phyloP scores from a whole-genome alignment of 2,888 invertebrate species.

The Pyrochroa serraticornis region DNA sequence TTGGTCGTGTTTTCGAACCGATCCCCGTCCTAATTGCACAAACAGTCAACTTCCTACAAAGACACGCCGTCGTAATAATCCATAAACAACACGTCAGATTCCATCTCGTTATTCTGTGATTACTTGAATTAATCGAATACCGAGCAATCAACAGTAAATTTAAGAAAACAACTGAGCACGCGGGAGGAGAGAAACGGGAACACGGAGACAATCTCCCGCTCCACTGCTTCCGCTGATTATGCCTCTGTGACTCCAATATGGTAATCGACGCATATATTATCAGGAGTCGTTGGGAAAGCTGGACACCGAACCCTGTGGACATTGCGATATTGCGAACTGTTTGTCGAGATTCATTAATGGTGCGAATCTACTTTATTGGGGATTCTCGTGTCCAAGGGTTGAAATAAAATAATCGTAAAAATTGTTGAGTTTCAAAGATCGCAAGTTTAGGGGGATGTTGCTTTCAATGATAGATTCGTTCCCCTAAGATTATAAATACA shows the following conservation, averaged over 20 bases:
- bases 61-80: constrained; percentile 11
- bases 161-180: constrained; percentile 22
- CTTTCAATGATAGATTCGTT: neutral
- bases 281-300: constrained; percentile 17
- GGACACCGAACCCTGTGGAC: constrained; percentile 8
- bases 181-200: constrained; percentile 9
- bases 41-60: neutral
- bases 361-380: constrained; percentile 16
- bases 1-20: neutral
- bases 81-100: constrained; percentile 18
- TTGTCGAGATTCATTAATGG: constrained; percentile 20
- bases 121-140: constrained; percentile 21
- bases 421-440: too few species aligned
- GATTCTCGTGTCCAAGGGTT: constrained; percentile 6
- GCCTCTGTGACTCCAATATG: constrained; percentile 29
- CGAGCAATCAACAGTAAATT: constrained; percentile 27
- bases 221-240: constrained; percentile 33
- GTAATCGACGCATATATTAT: constrained; percentile 29
- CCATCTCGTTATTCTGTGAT: constrained; percentile 3
- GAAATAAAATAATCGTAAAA: constrained; percentile 16
- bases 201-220: constrained; percentile 35
- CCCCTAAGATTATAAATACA: constrained; percentile 44
- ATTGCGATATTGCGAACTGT: constrained; percentile 23
- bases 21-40: constrained; percentile 4
- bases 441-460: too few species aligned